phyloP scores from a whole-genome alignment of 2,888 invertebrate species.

The Drosophila anceps region DNA sequence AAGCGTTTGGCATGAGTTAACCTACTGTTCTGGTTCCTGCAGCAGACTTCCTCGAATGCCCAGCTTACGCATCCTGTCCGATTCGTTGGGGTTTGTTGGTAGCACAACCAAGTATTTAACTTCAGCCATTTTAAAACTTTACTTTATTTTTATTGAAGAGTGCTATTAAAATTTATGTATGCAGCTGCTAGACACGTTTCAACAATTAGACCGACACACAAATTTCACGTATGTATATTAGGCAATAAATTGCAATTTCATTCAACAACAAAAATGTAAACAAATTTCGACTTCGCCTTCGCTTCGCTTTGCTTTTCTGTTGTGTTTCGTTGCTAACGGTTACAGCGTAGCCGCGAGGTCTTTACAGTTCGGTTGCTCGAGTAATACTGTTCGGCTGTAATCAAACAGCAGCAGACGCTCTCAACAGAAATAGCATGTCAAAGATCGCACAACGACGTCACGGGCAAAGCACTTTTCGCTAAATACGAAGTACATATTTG shows the following conservation, averaged over 20 bases:
- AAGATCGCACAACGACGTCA: constrained; percentile 65
- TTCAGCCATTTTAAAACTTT: constrained; percentile 64
- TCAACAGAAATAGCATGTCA: constrained; percentile 33
- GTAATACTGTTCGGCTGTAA: constrained; percentile 53
- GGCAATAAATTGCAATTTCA: constrained; percentile 34
- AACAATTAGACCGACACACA: constrained; percentile 33
- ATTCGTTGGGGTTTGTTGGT: constrained; percentile 66
- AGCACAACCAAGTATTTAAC: constrained; percentile 73
- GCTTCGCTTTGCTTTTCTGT: constrained; percentile 6
- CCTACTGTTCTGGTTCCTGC: constrained; percentile 82
- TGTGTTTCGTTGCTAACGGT: constrained; percentile 56
- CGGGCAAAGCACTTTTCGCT: constrained; percentile 42
- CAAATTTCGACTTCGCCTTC: constrained; percentile 22
- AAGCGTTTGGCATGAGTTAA: constrained; percentile 25
- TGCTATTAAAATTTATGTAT: background rate
- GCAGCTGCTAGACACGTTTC: constrained; percentile 20
- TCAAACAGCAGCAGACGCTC: constrained; percentile 17
- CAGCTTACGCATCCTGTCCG: constrained; percentile 72
- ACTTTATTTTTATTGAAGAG: background rate
- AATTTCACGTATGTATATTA: constrained; percentile 6
- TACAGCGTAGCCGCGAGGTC: constrained; percentile 41
- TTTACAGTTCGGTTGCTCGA: constrained; percentile 46
- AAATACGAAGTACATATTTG: constrained; percentile 52
- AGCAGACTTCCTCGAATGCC: constrained; percentile 77
- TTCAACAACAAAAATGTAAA: constrained; percentile 42